phyloP scores from a whole-genome alignment of 2,113 vertebrate genomes.

The Semicossyphus pulcher region DNA sequence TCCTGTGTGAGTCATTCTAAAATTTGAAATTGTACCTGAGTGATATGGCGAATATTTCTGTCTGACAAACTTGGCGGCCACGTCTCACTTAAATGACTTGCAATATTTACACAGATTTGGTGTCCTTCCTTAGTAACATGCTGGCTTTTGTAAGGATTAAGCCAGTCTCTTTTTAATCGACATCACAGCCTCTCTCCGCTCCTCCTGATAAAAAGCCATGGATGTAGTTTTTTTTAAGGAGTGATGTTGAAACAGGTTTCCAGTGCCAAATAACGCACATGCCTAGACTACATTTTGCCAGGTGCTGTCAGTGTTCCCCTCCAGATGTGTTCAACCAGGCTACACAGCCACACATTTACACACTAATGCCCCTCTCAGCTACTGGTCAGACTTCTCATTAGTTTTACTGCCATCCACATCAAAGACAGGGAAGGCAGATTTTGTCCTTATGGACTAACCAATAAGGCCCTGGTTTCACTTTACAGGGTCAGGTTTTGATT shows the following conservation, averaged over 20 bases:
- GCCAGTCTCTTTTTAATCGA: not conserved
- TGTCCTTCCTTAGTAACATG: not conserved
- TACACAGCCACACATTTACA: not conserved
- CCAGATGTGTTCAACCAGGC: constrained; percentile 19
- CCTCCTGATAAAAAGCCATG: too few species aligned
- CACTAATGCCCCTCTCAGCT: constrained; percentile 13
- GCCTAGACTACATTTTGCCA: constrained; percentile 6
- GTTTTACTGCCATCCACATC: constrained; percentile 52
- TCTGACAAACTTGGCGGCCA: not conserved
- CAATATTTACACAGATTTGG: not conserved
- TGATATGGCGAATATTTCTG: not conserved
- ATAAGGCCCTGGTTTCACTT: constrained; percentile 34
- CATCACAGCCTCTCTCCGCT: not conserved
- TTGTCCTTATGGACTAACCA: constrained; percentile 19
- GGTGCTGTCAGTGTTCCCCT: constrained; percentile 9
- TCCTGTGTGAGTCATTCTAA: not conserved
- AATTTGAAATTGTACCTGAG: not conserved
- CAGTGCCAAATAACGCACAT: not conserved
- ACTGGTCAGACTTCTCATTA: constrained; percentile 49
- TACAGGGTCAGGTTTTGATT: constrained; percentile 28
- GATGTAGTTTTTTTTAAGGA: too few species aligned
- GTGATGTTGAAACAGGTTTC: not conserved
- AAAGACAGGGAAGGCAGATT: constrained; percentile 40
- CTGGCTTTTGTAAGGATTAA: not conserved
- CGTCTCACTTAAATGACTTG: not conserved